These are phyloP conservation scores for Pammene fasciana DNA, from an alignment of 2,888 invertebrate genomes.

Conservation along the genomic window DNA sequence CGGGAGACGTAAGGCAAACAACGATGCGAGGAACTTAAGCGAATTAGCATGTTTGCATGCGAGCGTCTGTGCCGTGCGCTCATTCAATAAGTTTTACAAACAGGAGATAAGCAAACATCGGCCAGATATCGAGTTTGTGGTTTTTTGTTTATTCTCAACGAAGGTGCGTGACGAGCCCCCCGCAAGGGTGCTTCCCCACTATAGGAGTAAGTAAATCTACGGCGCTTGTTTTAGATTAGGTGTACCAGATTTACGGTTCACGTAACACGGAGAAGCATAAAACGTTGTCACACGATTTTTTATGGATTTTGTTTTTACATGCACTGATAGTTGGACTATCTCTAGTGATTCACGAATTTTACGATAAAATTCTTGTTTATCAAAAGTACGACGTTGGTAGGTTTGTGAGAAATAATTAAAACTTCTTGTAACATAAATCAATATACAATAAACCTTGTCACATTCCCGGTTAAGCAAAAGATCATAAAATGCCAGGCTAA, in stretches of 20 bases:
- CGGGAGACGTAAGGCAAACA: constrained; percentile 64
- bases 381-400: background rate
- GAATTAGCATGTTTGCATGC: constrained; percentile 69
- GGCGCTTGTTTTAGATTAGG: constrained; percentile 35
- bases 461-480: no score
- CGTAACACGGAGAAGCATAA: background rate
- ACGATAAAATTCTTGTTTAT: background rate
- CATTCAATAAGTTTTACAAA: constrained; percentile 64
- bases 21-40: constrained; percentile 65
- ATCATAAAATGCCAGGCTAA: no score
- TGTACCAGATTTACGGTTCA: constrained; percentile 17
- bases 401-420: no score
- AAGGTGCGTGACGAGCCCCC: constrained; percentile 32
- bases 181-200: constrained; percentile 28
- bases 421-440: no score
- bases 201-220: constrained; percentile 30
- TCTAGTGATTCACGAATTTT: no score
- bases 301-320: background rate
- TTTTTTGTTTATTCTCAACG: constrained; percentile 47
- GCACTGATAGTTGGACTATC: no score
- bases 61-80: constrained; percentile 47
- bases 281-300: background rate
- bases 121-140: constrained; percentile 50
- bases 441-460: no score
- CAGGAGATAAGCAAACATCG: constrained; percentile 57